Conservation (phyloP, 2,888 invertebrate species). For the Euphydryas editha region DNA sequence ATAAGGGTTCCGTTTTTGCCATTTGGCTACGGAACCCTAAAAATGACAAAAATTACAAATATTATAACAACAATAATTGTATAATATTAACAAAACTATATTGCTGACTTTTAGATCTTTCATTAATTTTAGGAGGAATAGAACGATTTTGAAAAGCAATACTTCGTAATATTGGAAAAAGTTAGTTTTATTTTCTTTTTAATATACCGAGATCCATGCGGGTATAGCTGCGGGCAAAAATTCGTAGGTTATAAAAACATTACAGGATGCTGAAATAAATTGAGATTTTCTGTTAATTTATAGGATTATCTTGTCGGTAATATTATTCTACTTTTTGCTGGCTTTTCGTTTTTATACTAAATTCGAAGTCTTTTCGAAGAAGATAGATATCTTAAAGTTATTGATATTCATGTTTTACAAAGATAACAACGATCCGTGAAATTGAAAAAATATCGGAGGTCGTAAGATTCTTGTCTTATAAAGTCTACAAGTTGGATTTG, state of each 20-base stretch:
- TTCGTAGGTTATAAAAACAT: not conserved
- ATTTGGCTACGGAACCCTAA: too few species aligned
- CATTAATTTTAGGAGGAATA: too few species aligned
- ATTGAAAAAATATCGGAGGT: slow-evolving; percentile 19
- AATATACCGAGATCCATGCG: not conserved
- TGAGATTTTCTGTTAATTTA: not conserved
- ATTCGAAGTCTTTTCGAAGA: slow-evolving; percentile 18
- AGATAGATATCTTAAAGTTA: slow-evolving; percentile 17
- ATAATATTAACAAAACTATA: too few species aligned
- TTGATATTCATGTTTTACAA: slow-evolving; percentile 31
- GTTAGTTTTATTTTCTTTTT: too few species aligned
- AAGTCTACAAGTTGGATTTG: not conserved
- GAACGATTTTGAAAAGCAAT: too few species aligned
- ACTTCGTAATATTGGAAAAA: too few species aligned
- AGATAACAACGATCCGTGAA: slow-evolving; percentile 29
- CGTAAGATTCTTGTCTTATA: slow-evolving; percentile 4
- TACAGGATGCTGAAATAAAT: not conserved
- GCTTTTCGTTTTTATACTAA: slow-evolving; percentile 16
- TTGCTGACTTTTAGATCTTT: too few species aligned
- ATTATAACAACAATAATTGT: too few species aligned
- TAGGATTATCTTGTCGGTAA: not conserved
- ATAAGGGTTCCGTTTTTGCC: too few species aligned
- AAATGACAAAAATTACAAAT: too few species aligned
- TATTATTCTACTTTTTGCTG: slow-evolving; percentile 3
- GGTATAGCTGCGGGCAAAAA: not conserved